Evolutionary conservation across 2,113 vertebrate species (phyloP), one percentile per base, ranked within the genome.

Genomic region (Phaethon lepturus): DNA sequence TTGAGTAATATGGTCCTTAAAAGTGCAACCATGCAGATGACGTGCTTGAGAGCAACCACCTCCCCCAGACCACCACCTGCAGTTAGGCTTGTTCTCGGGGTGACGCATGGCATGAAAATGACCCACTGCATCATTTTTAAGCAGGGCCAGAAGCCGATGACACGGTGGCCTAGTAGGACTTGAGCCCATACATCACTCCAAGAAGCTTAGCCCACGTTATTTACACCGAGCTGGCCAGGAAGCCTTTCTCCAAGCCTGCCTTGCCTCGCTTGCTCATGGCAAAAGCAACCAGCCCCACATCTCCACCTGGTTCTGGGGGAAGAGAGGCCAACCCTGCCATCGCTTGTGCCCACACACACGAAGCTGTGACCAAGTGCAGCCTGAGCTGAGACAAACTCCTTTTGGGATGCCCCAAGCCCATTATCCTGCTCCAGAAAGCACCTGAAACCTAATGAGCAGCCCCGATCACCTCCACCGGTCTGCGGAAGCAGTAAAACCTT

Each of bases 81-180:
- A 63, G 62, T 7, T 18, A 42, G 63, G 45, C 50, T 58, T 1
- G 0, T 22, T 52, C 86, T 59, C 4, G 6, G 50, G 71, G 59
- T 38, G 44, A 35, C 12, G 17, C 1, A 0, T 1, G 23, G 31
- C 56, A 62, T 1, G 8, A 50, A 16, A 3, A 26, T 56, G 69
- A 78, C 80, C 75, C 45, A 17, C 59, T 35, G 68, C 33, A 24
- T 16, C 2, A 0, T 17, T 8, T 11, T 17, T 83, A 28, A 38
- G 80, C 60, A 58, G 68, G 73, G 73, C 16, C 68, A 93, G 76
- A 52, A 45, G 63, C 42, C 59, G 74, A 52, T 52, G 79, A 92
- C 92, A 95, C 2, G 18, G 76, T 91, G 76, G 88, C 95, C 95
- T 62, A 89, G 89, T 38, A 93, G 95, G 94, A 89, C 62, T 16